Evolutionary conservation across 2,113 vertebrate genomes (phyloP), one percentile per base, ranked within the genome.

Genomic region (Delphinus delphis): DNA sequence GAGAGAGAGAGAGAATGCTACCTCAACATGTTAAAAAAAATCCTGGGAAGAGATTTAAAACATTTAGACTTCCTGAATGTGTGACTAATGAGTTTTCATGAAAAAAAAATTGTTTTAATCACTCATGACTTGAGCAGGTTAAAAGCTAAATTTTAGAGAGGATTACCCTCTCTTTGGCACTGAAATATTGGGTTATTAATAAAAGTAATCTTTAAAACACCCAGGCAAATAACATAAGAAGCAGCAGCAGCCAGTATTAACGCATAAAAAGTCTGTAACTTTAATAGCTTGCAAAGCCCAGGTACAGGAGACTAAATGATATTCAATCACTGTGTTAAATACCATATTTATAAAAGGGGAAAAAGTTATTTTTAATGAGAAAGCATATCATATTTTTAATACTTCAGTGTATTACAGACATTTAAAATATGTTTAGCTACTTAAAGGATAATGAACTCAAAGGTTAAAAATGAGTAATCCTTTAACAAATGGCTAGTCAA

Each of bases 311-410:
- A 65, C 20, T 70, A 88, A 93, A 86, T 55, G 11, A 71, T 65
- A 95, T 25, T 84, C 93, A 96, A 90, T 79, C 77, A 70, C 44
- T 80, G 8, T 71, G 23, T 82, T 96, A 88, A 96, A 96, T 92
- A 77, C 11, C n/a, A 2, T 67, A 84, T 38, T 89, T 97, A 93
- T 9, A 28, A 85, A 96, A 97, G 77, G 77, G 58, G 33, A 21
- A 74, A 82, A 92, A 96, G 31, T 68, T 63, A 97, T 73, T 90
- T 88, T 97, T 97, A 95, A 93, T 83, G 50, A 95, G 81, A 88
- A 95, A 91, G 31, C 10, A 70, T 88, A 97, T 77, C 14, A 41
- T 53, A 95, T 88, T 88, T 96, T 90, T 33, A 96, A 84, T 74
- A 93, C 88, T 82, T 84, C 81, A 93, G 71, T 84, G 13, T 76